Evolutionary conservation across 2,113 vertebrate genomes (phyloP).

Genomic region (Deroptyus accipitrinus): DNA sequence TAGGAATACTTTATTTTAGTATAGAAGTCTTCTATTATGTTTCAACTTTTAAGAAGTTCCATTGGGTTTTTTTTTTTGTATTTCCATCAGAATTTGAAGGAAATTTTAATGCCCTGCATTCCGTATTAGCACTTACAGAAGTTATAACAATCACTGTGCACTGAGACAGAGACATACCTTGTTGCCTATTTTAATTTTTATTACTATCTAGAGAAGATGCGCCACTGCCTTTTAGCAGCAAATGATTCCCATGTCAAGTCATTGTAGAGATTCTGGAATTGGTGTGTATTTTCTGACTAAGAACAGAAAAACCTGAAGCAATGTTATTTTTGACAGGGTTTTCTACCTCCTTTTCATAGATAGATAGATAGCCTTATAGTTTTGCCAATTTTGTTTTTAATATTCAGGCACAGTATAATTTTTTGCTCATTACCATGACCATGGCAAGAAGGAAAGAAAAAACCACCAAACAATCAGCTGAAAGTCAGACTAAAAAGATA

Average conservation of each 20-base stretch:
- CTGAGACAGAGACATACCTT: background rate
- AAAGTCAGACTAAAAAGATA: background rate
- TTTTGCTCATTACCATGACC: background rate
- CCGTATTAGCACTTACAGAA: background rate
- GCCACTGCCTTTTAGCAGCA: background rate
- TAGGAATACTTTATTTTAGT: slow-evolving; percentile 28
- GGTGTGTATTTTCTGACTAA: background rate
- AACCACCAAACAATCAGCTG: background rate
- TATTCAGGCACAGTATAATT: background rate
- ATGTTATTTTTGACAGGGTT: background rate
- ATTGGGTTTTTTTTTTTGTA: background rate
- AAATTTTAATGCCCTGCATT: background rate
- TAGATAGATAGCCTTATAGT: background rate
- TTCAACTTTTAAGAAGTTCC: slow-evolving; percentile 4
- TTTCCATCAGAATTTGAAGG: background rate
- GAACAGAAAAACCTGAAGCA: background rate
- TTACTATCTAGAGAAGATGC: background rate
- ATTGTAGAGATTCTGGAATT: background rate
- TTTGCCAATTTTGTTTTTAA: background rate
- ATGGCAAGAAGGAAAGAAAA: background rate
- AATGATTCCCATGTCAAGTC: background rate
- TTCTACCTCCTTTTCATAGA: background rate
- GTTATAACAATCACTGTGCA: background rate
- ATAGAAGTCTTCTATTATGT: background rate
- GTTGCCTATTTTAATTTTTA: background rate